Evolutionary conservation across 1,140 invertebrate species (phyloP).

Genomic region (Aphelinus atriplicis): DNA sequence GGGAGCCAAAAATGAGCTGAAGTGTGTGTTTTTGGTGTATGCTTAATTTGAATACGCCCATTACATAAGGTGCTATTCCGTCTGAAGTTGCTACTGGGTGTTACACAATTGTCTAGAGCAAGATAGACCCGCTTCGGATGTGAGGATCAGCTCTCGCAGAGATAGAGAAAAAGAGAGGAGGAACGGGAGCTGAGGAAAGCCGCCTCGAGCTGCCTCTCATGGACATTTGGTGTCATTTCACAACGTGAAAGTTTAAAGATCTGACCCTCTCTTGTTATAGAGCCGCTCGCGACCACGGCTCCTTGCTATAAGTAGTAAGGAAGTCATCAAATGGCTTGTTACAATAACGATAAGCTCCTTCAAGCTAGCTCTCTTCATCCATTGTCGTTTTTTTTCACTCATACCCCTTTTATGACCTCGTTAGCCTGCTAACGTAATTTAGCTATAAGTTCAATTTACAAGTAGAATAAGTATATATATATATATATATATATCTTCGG

Average conservation of each 20-base stretch:
- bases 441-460: too few relatives aligned
- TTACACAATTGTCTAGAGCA: conserved; percentile 42
- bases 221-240: conserved; percentile 57
- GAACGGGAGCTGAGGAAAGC: conserved; percentile 12
- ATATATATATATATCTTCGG: too few relatives aligned
- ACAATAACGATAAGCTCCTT: conserved; percentile 12
- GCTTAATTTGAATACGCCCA: conserved; percentile 23
- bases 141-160: neutral
- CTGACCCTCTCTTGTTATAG: conserved; percentile 22
- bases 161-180: conserved; percentile 30
- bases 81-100: neutral
- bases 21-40: neutral
- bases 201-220: conserved; percentile 26
- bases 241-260: conserved; percentile 58
- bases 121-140: conserved; percentile 9
- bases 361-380: neutral
- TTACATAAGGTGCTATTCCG: conserved; percentile 13
- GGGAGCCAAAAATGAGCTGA: too few relatives aligned
- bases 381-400: neutral
- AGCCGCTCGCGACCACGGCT: neutral
- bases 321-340: conserved; percentile 34
- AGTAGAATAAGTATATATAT: too few relatives aligned
- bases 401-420: too few relatives aligned
- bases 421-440: too few relatives aligned
- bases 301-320: conserved; percentile 7